phyloP scores from a whole-genome alignment of 92 coral and sea anemone genomes.

The Hydrozoanthus gracilis region DNA sequence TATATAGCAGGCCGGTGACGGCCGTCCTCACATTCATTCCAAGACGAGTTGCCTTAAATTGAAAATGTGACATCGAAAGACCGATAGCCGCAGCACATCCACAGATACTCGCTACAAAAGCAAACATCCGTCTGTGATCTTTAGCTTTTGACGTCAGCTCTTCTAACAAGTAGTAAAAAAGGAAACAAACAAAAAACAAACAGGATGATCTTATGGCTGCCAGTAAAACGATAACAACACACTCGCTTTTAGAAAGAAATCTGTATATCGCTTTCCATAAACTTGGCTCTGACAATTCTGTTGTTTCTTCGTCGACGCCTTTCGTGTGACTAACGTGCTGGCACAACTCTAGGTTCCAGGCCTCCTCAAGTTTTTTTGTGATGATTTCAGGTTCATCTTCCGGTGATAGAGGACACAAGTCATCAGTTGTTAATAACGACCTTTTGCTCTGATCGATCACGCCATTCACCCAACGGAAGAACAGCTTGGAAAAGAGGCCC shows the following conservation, averaged over 20 bases:
- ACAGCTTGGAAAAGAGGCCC: slow-evolving; percentile 23
- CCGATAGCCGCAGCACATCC: slow-evolving; percentile 19
- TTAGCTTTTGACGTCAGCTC: neutral
- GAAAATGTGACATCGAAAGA: slow-evolving; percentile 34
- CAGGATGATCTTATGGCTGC: slow-evolving; percentile 21
- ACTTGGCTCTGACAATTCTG: slow-evolving; percentile 6
- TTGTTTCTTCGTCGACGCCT: neutral
- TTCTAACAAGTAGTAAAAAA: slow-evolving; percentile 2
- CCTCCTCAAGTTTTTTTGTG: slow-evolving; percentile 32
- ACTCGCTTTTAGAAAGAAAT: slow-evolving; percentile 24
- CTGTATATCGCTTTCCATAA: slow-evolving; percentile 23
- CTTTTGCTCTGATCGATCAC: slow-evolving; percentile 23
- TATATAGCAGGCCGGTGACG: slow-evolving; percentile 48
- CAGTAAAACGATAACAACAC: slow-evolving; percentile 28
- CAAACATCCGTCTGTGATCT: neutral
- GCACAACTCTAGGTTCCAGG: slow-evolving; percentile 41
- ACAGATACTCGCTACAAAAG: slow-evolving; percentile 32
- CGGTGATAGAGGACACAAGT: slow-evolving; percentile 7
- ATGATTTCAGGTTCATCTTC: slow-evolving; percentile 39
- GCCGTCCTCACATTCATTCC: slow-evolving; percentile 58
- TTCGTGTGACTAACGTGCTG: neutral
- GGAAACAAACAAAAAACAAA: slow-evolving; percentile 22
- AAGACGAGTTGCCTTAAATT: slow-evolving; percentile 27
- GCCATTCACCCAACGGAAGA: slow-evolving; percentile 51
- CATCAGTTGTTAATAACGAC: slow-evolving; percentile 6